phyloP scores from a whole-genome alignment of 2,888 invertebrate species.

The Drosophila longiperda region DNA sequence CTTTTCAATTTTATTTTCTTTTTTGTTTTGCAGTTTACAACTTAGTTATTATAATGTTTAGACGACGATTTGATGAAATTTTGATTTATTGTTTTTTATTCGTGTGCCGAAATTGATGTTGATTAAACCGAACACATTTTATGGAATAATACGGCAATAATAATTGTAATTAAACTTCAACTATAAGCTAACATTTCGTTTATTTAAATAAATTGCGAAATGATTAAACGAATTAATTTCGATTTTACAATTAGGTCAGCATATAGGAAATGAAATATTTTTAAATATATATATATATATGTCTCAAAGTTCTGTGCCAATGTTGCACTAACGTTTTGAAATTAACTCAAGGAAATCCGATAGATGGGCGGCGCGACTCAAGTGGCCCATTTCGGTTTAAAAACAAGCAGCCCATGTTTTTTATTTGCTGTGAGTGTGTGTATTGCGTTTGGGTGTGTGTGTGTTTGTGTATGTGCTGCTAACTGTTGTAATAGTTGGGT shows the following conservation, averaged over 20 bases:
- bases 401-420: conserved; percentile 52
- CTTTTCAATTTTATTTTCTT: conserved; percentile 2
- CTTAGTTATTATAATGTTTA: conserved; percentile 33
- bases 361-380: conserved; percentile 13
- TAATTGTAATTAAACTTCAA: conserved; percentile 45
- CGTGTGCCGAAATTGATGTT: conserved; percentile 49
- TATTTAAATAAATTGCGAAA: conserved; percentile 44
- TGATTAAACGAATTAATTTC: conserved; percentile 38
- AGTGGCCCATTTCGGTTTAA: conserved; percentile 18
- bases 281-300: conserved; percentile 20
- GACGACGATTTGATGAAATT: conserved; percentile 36
- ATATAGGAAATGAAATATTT: conserved; percentile 16
- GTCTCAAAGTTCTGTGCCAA: conserved; percentile 17
- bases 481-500: conserved; percentile 19
- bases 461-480: conserved; percentile 29
- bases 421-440: conserved; percentile 19
- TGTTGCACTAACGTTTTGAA: conserved; percentile 23
- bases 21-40: conserved; percentile 31
- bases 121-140: conserved; percentile 59
- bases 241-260: conserved; percentile 20
- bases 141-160: conserved; percentile 60
- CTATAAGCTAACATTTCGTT: conserved; percentile 63
- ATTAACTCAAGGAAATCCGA: conserved; percentile 44
- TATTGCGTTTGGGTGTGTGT: conserved; percentile 20
- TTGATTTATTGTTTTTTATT: conserved; percentile 48